Evolutionary conservation across 2,113 vertebrate genomes (phyloP).

Genomic region (Sterna hirundo): DNA sequence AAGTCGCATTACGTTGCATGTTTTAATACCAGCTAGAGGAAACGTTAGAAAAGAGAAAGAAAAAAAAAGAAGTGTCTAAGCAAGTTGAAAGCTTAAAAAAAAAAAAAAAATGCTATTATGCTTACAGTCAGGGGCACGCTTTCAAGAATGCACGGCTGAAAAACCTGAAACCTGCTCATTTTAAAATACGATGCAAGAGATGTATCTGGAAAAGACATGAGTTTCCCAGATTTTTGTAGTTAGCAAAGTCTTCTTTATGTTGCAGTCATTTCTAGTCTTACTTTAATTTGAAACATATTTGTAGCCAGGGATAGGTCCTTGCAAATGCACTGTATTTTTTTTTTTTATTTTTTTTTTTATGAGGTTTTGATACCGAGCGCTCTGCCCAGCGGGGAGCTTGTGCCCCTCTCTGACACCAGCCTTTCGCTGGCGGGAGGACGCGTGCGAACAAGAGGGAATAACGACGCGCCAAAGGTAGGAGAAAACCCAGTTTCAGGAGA

Average conservation of each 20-base stretch:
- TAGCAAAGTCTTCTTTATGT: background rate
- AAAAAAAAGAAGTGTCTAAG: background rate
- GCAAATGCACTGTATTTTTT: background rate
- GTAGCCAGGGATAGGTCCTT: background rate
- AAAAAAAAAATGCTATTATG: background rate
- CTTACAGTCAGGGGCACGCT: background rate
- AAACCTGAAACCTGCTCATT: background rate
- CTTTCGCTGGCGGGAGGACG: background rate
- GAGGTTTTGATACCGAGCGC: background rate
- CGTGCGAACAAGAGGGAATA: background rate
- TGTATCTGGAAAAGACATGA: background rate
- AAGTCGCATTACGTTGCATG: background rate
- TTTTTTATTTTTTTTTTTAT: background rate
- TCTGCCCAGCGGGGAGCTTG: background rate
- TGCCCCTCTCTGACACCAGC: background rate
- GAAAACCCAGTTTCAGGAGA: background rate
- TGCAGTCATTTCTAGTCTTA: background rate
- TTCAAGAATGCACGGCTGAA: background rate
- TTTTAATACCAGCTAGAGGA: background rate
- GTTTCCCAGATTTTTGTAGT: slow-evolving; percentile 21
- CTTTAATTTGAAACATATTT: slow-evolving; percentile 36
- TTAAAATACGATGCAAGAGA: background rate
- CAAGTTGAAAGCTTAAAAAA: background rate
- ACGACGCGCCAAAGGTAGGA: background rate
- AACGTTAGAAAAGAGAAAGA: background rate